Evolutionary conservation across 2,888 invertebrate genomes (phyloP).

Genomic region (Ceramica pisi): DNA sequence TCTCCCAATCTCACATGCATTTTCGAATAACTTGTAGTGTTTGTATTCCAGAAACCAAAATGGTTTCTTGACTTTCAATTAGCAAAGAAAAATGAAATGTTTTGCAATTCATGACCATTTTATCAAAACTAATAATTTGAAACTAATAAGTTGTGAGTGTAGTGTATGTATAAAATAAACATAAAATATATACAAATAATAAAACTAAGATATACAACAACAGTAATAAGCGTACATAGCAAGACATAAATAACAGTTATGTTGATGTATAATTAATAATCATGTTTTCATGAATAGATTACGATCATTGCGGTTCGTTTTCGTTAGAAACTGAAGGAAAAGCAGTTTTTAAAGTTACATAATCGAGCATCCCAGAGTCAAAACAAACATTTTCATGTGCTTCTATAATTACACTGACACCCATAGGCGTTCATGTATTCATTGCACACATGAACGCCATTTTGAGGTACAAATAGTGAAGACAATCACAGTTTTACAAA

Average conservation of each 20-base stretch:
- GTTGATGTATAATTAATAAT: constrained; percentile 54
- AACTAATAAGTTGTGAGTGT: constrained; percentile 2
- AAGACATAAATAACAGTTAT: constrained; percentile 52
- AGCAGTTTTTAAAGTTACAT: neutral
- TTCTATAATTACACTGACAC: neutral
- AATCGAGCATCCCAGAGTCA: neutral
- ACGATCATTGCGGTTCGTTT: constrained; percentile 55
- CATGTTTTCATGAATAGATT: constrained; percentile 46
- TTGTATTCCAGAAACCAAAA: neutral
- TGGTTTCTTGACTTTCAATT: neutral
- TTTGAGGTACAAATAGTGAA: neutral
- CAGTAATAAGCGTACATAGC: constrained; percentile 53
- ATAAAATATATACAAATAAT: constrained; percentile 41
- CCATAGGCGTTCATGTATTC: too few species aligned
- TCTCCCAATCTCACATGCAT: constrained; percentile 6
- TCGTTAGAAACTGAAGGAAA: neutral
- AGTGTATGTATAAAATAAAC: constrained; percentile 8
- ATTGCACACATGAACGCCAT: neutral
- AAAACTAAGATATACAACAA: constrained; percentile 45
- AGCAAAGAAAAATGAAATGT: neutral
- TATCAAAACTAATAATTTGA: neutral
- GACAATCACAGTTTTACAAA: neutral
- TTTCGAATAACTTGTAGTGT: neutral
- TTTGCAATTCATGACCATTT: neutral
- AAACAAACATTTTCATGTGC: neutral